A percentile compares a stretch with the other conserved stretches of the same genome.
Conservation (phyloP, 2,888 invertebrate genomes). For the Tenthredo scrophulariae region DNA sequence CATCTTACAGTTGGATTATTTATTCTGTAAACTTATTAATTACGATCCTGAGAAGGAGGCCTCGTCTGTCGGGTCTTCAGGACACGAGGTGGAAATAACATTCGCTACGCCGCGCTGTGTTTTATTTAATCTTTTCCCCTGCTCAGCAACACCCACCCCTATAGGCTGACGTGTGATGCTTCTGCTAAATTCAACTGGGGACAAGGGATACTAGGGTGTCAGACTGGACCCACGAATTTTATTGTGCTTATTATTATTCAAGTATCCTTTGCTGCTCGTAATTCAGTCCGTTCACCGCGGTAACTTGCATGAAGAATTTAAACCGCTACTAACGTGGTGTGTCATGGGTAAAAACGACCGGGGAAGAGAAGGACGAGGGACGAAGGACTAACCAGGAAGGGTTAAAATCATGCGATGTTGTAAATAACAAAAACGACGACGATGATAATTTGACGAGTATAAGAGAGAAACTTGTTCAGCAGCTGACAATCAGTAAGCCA, state of each 20-base stretch:
- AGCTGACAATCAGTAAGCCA: not conserved
- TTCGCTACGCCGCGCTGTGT: not conserved
- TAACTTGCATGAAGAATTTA: conserved; percentile 23
- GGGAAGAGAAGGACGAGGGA: not conserved
- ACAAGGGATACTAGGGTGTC: not conserved
- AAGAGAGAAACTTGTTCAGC: conserved; percentile 17
- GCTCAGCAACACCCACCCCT: not conserved
- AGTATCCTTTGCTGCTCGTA: conserved; percentile 58
- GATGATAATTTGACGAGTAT: conserved; percentile 29
- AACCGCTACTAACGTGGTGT: not conserved
- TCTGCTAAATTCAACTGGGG: conserved; percentile 27
- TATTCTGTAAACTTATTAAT: not conserved
- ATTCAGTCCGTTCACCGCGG: conserved; percentile 41
- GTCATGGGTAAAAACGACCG: not conserved
- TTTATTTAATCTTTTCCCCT: not conserved
- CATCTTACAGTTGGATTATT: not conserved
- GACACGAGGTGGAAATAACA: not conserved
- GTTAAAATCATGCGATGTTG: not conserved
- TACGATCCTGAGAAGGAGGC: not conserved
- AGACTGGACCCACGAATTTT: conserved; percentile 42
- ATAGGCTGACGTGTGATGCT: conserved; percentile 5
- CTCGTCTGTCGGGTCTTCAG: not conserved
- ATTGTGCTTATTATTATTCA: conserved; percentile 56
- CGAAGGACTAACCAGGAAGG: not conserved
- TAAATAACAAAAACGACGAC: not conserved